phyloP scores from a whole-genome alignment of 2,888 invertebrate species.

The Sminthurinus aureus region DNA sequence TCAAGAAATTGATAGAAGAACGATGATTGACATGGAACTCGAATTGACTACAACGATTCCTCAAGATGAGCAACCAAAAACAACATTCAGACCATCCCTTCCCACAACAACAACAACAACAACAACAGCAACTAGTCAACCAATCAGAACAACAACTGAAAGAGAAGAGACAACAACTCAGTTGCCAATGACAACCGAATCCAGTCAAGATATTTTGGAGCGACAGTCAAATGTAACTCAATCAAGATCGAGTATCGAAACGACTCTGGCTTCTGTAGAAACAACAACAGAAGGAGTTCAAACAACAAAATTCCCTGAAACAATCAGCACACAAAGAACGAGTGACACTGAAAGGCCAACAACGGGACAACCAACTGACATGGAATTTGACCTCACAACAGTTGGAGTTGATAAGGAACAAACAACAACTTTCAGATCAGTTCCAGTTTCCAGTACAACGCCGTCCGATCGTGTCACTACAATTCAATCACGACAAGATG shows the following conservation, averaged over 20 bases:
- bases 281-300: neutral
- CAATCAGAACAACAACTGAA: too few relatives aligned
- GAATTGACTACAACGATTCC: neutral
- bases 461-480: too few relatives aligned
- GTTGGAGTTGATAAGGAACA: too few relatives aligned
- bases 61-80: neutral
- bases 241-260: neutral
- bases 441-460: too few relatives aligned
- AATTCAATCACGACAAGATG: too few relatives aligned
- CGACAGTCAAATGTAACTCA: neutral
- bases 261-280: neutral
- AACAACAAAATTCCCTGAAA: too few relatives aligned
- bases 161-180: neutral
- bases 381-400: too few relatives aligned
- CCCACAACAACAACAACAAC: neutral
- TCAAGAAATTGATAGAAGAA: neutral
- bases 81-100: neutral
- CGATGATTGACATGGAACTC: too few relatives aligned
- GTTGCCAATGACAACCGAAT: neutral
- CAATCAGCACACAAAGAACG: too few relatives aligned
- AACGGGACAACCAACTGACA: too few relatives aligned
- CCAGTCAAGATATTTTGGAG: neutral
- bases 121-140: constrained; percentile 46
- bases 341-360: too few relatives aligned
- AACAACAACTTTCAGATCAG: too few relatives aligned